Base-by-base conservation (phyloP, 2,888 invertebrate species). In the Torymus tubicola region DNA sequence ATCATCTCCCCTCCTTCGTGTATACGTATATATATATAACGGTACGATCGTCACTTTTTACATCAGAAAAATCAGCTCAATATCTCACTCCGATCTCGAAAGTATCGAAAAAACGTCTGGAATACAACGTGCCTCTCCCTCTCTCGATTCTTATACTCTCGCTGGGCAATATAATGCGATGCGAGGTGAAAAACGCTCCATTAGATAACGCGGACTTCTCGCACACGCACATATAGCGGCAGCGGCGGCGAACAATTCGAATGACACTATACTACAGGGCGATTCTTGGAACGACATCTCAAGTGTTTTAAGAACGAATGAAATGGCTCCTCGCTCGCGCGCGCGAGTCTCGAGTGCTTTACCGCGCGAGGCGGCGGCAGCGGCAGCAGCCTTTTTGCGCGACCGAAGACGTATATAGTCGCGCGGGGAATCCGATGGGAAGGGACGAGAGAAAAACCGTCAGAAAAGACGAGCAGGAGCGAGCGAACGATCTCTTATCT, bases 231-330 rank as follows among this genome's bases (percentile, higher is more conserved):
- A n/a, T n/a, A n/a, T n/a, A 13, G 55, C 13, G 18, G 16, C 18
- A 31, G 57, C 14, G 24, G 57, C 16, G 70, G 24, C 52, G 18
- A 31, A 31, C 31, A 31, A 31, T 31, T 31, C 31, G 31, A 31
- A 31, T 31, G 31, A 31, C 31, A n/a, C n/a, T n/a, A n/a, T n/a
- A 31, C 31, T 31, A 31, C 31, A 31, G 31, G 31, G n/a, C 60
- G 69, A 64, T 77, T 77, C 81, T 73, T 55, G 60, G 81, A 73
- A 81, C 69, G 76, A 81, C 77, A 78, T 71, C 70, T 78, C 74
- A 77, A 60, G 82, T 80, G 78, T 73, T 72, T 81, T 81, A 69
- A 75, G 74, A 81, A 72, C 78, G 70, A 76, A 78, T 77, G 75
- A 74, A 76, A 79, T 82, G 72, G 76, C 71, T 76, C 71, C 53